phyloP scores from a whole-genome alignment of 2,113 vertebrate species.

The Pampusana beccarii region DNA sequence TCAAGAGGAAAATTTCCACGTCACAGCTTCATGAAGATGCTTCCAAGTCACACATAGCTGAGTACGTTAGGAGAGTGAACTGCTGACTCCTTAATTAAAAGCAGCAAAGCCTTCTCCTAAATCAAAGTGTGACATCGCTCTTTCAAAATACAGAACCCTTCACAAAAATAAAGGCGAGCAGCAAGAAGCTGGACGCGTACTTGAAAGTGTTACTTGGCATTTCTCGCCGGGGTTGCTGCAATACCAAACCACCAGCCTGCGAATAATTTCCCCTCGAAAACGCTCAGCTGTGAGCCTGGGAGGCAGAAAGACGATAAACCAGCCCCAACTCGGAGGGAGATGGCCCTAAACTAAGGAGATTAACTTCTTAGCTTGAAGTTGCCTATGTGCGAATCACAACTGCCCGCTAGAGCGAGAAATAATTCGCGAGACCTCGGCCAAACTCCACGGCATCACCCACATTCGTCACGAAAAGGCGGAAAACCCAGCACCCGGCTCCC shows the following conservation, averaged over 20 bases:
- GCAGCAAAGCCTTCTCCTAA: constrained; percentile 38
- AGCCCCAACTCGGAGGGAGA: constrained; percentile 6
- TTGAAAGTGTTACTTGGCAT: neutral
- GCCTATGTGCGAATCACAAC: constrained; percentile 66
- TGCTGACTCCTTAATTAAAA: constrained; percentile 46
- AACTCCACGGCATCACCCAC: constrained; percentile 1
- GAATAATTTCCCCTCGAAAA: neutral
- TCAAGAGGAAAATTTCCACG: neutral
- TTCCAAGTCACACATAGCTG: neutral
- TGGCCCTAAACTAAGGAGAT: constrained; percentile 59
- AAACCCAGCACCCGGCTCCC: neutral
- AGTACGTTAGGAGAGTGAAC: constrained; percentile 13
- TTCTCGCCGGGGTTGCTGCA: neutral
- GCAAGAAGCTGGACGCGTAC: neutral
- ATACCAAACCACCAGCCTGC: neutral
- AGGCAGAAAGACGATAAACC: neutral
- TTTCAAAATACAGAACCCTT: constrained; percentile 15
- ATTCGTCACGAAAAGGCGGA: neutral
- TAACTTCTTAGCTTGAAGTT: constrained; percentile 73
- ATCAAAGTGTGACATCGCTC: constrained; percentile 7
- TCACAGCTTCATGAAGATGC: constrained; percentile 23
- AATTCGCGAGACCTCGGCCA: neutral
- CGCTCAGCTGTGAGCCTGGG: neutral
- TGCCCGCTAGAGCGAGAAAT: constrained; percentile 65
- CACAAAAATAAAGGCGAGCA: neutral